Base-by-base conservation (phyloP, 1,140 invertebrate genomes). In the Drosophila repletoides region DNA sequence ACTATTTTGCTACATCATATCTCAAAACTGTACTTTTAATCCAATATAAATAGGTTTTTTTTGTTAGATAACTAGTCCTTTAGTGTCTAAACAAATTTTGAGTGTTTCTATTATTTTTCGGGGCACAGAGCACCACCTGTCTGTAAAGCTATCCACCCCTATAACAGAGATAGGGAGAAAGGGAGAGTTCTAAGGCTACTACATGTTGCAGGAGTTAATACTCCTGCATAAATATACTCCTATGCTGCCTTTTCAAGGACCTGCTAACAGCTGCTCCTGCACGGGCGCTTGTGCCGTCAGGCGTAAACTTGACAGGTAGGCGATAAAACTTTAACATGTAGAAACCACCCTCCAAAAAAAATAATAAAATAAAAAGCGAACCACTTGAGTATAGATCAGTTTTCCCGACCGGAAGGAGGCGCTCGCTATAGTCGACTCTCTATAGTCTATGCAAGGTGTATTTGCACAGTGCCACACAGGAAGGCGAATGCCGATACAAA, bases 251-350 rank as follows among this genome's bases (percentile, higher is more conserved):
- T 71, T 75, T 83, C 63, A 76, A 81, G 76, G 76, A 81, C 77
- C 56, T 36, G 34, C 43, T 21, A 45, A 41, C 77, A 83, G 77
- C 79, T 81, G 76, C 48, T 65, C 22, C 0, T 5, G 10, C 29
- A 73, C 74, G 40, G 65, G 41, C 40, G 76, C 64, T 66, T 64
- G 67, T 45, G 67, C 67, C 45, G 59, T 84, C 79, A 86, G 80
- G 80, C 80, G 71, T 79, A 86, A 84, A 84, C 80, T 84, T 84
- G 75, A 84, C 79, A 83, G 80, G 79, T 83, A 86, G 38, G 58
- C 40, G 40, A 61, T 70, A 79, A 83, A 83, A 83, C 65, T 83
- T 74, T 21, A 29, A 19, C 24, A 28, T 10, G n/a, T 48, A 15
- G 46, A 51, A 14, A 46, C 33, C 49, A 53, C 38, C 22, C n/a